Base-by-base conservation (phyloP, 64 coral and sea anemone species). In the Astreopora myriophthalma region DNA sequence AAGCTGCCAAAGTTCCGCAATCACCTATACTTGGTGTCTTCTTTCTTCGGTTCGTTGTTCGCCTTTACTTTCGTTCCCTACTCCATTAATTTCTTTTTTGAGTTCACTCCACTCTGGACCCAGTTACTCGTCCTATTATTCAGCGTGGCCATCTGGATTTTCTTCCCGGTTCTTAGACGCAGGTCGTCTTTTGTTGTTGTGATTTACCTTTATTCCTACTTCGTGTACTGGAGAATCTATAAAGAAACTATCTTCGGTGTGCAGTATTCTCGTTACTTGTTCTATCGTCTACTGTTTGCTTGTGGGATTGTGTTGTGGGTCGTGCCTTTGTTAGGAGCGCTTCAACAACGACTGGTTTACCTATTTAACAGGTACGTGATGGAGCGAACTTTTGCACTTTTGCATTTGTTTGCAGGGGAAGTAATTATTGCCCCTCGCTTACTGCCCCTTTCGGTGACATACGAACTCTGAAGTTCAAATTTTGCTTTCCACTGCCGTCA, bases 271-370 rank as follows among this genome's bases (percentile, higher is more conserved):
- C 63, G 64, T 22, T 25, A 72, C 20, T 9, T 34, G 20, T 93
- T 93, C 75, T 69, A 64, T 33, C 28, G 49, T 42, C 29, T 71
- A 6, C 35, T 93, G 31, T 93, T 80, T 61, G 85, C 28, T 0
- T 80, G 17, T 73, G 92, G 71, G 5, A 24, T 88, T 12, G 63
- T 88, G 33, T 13, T 93, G 40, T 88, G 75, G 85, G 12, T 88
- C 10, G 28, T 88, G 9, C 92, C 92, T 1, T 57, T n/a, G 1
- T 44, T 87, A 1, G 85, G 92, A 64, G 65, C 92, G 0, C 52
- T 88, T 24, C 92, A 93, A 14, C 92, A 93, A 33, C 74, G 92
- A 17, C 69, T 93, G 30, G 65, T 93, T 27, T 73, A 93, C 19
- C 48, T 87, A 8, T 93, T 81, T 32, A 93, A 93, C 48, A 68